These are phyloP conservation scores for Callorhinus ursinus DNA, from an alignment of 2,113 vertebrate genomes.

Conservation along the genomic window DNA sequence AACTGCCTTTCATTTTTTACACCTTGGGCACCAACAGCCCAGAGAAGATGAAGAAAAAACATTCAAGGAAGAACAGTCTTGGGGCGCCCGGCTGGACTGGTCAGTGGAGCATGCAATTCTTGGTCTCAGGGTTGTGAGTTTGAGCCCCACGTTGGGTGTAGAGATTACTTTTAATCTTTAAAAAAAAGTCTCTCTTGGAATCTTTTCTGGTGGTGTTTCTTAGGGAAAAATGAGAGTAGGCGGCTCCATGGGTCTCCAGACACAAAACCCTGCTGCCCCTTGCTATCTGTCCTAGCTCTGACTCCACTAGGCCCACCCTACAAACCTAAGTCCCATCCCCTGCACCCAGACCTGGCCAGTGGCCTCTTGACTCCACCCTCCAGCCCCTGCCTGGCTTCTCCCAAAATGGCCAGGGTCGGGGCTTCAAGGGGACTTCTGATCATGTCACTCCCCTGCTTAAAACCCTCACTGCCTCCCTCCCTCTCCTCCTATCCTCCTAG, in stretches of 20 bases:
- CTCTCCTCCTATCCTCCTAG: neutral
- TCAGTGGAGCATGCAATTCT: neutral
- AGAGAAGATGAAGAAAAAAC: neutral
- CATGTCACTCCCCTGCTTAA: neutral
- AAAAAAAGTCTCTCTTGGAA: neutral
- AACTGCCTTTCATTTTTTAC: neutral
- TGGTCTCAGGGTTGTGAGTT: neutral
- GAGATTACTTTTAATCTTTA: neutral
- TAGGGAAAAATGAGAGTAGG: neutral
- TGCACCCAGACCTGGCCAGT: neutral
- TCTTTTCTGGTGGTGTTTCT: neutral
- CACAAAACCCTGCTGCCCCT: accelerated
- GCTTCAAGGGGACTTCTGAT: neutral
- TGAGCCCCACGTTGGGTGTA: neutral
- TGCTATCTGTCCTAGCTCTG: neutral
- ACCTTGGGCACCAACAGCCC: neutral
- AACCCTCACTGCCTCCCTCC: neutral
- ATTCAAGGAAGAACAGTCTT: neutral
- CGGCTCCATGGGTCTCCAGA: neutral
- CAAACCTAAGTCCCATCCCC: neutral
- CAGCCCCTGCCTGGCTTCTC: neutral
- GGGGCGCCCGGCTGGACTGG: neutral
- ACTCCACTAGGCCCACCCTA: neutral
- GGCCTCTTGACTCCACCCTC: neutral
- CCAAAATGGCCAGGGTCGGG: neutral